Evolutionary conservation across 2,113 vertebrate species (phyloP), one percentile per base, ranked within the genome.

Genomic region (Montifringilla adamsi): DNA sequence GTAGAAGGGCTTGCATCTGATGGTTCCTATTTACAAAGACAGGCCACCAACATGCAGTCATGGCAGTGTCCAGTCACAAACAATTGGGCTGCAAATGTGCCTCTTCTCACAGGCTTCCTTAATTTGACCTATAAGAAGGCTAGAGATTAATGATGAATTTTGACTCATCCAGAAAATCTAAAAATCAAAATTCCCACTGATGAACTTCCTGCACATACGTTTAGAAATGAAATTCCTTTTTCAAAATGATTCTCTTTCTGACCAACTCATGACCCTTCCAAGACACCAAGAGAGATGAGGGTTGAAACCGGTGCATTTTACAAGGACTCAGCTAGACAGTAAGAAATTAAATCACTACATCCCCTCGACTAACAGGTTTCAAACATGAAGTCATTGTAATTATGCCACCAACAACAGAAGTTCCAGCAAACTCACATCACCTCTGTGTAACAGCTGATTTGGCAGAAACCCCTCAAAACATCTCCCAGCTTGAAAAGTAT

Each of bases 401-500:
- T 62, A 62, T 35, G 22, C 19, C 35, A 64, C 60, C 28, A 59
- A 56, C 9, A 78, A 30, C 10, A 55, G 23, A 94, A 63, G 21
- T 62, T 84, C 15, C 76, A 83, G 22, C 17, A 70, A 69, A 70
- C 10, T 77, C 64, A 37, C 46, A 37, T 23, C 39, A 80, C 8
- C 14, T 50, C 46, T 33, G 0, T 23, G 19, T 8, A 81, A 63
- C 11, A 63, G 17, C 11, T 70, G 64, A 89, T 86, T 59, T 88
- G 35, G 43, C 56, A 77, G 27, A 96, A 94, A 67, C 15, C 2
- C 21, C 39, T 55, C 47, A 67, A 78, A 94, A 84, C 11, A 26
- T 13, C 39, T 13, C 39, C 39, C 33, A 70, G 33, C 33, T 84
- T 81, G 77, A 89, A 92, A 94, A 92, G 86, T 49, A 81, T 91